phyloP scores from a whole-genome alignment of 92 coral and sea anemone genomes.

The Zoanthus sociatus region DNA sequence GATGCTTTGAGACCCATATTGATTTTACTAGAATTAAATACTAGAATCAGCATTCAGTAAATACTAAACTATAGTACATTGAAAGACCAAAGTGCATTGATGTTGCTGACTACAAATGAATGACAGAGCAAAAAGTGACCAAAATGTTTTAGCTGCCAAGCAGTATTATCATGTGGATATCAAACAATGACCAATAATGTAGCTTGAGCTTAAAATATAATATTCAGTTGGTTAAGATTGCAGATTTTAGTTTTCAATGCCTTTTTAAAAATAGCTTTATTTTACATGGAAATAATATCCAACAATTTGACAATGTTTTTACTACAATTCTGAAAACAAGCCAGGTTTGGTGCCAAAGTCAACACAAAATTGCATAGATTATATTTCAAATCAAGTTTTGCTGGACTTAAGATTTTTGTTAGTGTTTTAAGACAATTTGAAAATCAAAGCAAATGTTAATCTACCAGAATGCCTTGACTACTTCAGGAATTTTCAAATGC shows the following conservation, averaged over 20 bases:
- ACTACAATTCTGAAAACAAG: conserved; percentile 2
- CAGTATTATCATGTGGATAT: conserved; percentile 2
- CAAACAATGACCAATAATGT: background rate
- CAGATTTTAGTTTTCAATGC: background rate
- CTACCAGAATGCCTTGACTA: conserved; percentile 4
- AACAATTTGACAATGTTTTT: conserved; percentile 1
- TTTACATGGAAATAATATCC: background rate
- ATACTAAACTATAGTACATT: background rate
- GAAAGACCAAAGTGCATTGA: conserved; percentile 5
- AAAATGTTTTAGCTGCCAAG: conserved; percentile 3
- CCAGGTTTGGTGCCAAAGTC: conserved; percentile 9
- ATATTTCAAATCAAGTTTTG: background rate
- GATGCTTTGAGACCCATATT: conserved; percentile 31
- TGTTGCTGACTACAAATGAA: background rate
- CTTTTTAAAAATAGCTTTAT: conserved; percentile 1
- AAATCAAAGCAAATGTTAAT: background rate
- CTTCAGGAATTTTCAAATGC: conserved; percentile 1
- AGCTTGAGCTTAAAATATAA: background rate
- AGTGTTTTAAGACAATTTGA: background rate
- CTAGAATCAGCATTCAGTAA: conserved; percentile 19
- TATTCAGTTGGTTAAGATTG: no score
- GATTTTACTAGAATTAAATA: conserved; percentile 6
- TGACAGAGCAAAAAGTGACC: conserved; percentile 2
- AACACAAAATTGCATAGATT: background rate
- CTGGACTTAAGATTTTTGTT: conserved; percentile 2